Evolutionary conservation across 2,888 invertebrate genomes (phyloP).

Genomic region (Melieria crassipennis): DNA sequence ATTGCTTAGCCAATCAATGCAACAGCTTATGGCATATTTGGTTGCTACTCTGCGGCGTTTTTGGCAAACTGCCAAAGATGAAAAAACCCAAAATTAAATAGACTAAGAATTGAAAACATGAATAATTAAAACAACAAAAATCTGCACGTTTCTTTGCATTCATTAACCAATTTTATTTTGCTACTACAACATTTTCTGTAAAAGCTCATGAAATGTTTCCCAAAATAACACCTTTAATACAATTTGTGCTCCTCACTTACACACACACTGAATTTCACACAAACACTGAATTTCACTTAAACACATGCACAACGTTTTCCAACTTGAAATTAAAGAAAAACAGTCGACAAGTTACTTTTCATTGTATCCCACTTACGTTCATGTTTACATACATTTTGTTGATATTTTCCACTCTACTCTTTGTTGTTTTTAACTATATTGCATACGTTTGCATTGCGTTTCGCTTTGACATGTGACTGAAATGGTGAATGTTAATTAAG

Average conservation of each 20-base stretch:
- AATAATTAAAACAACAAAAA: no score
- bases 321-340: background rate
- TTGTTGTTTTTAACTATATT: slow-evolving; percentile 9
- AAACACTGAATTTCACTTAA: background rate
- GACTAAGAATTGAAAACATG: no score
- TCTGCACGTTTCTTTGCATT: no score
- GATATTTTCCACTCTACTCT: background rate
- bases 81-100: no score
- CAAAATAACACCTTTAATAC: background rate
- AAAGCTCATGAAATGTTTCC: no score
- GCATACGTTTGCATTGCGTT: slow-evolving; percentile 1
- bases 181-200: background rate
- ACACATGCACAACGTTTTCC: background rate
- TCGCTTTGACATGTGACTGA: slow-evolving; percentile 35
- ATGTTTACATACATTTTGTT: no score
- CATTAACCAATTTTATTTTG: no score
- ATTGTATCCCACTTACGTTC: background rate
- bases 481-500: slow-evolving; percentile 41
- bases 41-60: no score
- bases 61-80: no score
- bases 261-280: background rate
- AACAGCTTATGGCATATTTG: no score
- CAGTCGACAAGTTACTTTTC: background rate
- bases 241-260: background rate
- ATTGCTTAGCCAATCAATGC: no score